Percentiles rank a stretch among this genome's conserved stretches.
phyloP scores from a whole-genome alignment of 2,797 vertebrate genomes.

The Pseudomugil gertrudae region DNA sequence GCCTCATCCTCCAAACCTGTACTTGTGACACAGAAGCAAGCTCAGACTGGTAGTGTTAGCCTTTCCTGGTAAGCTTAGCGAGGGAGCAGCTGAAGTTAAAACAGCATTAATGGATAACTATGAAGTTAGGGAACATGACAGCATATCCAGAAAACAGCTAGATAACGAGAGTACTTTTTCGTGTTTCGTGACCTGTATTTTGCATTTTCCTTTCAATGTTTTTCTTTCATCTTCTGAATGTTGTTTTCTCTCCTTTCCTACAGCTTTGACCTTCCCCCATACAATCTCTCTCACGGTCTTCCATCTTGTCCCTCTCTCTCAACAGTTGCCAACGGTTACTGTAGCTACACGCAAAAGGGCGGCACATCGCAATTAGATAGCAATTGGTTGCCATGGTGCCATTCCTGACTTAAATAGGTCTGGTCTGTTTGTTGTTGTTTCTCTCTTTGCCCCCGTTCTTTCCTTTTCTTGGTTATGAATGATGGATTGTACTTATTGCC shows the following conservation, averaged over 20 bases:
- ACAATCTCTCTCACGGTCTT: constrained; percentile 80
- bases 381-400: constrained; percentile 85
- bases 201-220: constrained; percentile 56
- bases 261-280: constrained; percentile 65
- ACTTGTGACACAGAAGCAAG: constrained; percentile 60
- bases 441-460: constrained; percentile 46
- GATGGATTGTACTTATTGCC: constrained; percentile 69
- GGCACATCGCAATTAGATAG: constrained; percentile 82
- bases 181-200: constrained; percentile 14
- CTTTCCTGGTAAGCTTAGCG: constrained; percentile 54
- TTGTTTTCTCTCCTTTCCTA: constrained; percentile 15
- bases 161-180: constrained; percentile 13
- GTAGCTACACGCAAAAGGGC: constrained; percentile 74
- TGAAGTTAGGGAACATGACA: constrained; percentile 28
- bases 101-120: constrained; percentile 53
- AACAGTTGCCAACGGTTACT: constrained; percentile 83
- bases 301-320: constrained; percentile 53
- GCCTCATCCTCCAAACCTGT: constrained; percentile 56
- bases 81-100: constrained; percentile 46
- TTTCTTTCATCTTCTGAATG: constrained; percentile 23
- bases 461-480: constrained; percentile 68
- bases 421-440: constrained; percentile 82
- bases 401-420: constrained; percentile 77
- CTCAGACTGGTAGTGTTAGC: constrained; percentile 59
- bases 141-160: constrained; percentile 17